Base-by-base conservation (phyloP, 2,113 vertebrate genomes). In the Ceyx melanurus region DNA sequence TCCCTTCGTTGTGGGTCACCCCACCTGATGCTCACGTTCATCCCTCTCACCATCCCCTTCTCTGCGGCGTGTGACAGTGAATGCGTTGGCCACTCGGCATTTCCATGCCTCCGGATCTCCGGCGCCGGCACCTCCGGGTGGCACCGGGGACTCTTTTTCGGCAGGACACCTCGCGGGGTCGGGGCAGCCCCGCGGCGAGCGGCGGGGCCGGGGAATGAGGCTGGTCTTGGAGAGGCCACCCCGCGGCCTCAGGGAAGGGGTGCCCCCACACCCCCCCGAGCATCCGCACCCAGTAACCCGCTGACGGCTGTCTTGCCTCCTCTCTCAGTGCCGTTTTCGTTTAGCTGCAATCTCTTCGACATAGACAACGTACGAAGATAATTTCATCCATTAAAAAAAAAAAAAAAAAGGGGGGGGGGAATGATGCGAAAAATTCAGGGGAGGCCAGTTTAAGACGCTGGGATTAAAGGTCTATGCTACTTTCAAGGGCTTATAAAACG, bases 401-500 rank as follows among this genome's bases (percentile, higher is more conserved):
- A 9, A 28, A 11, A 12, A 18, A 62, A 40, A 51, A 37, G 10
- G 48, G 5, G 22, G 17, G 10, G 33, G 22, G 22, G 58, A 33
- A 13, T 2, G 10, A 1, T 10, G 14, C 23, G 11, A 71, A 81
- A 86, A 77, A 75, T 58, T 8, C 37, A 40, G 17, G 11, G 67
- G 29, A 42, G 22, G 42, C 7, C 20, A 4, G 62, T 60, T 91
- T n/a, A 71, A 95, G 83, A 73, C 13, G 0, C 51, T 51, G 22
- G 78, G 93, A 91, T 95, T 85, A 89, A 84, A 91, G 60, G 80
- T 64, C 80, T 86, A 42, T 71, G 51, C 66, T 80, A 42, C 60
- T 76, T 78, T 93, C 72, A 64, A 81, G 90, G 56, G 18, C 82
- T 90, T 86, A 58, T 74, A 56, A 88, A 88, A 75, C 90, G 15